These are phyloP conservation scores for Scophthalmus maximus DNA, from an alignment of 2,113 vertebrate genomes.

Conservation along the genomic window DNA sequence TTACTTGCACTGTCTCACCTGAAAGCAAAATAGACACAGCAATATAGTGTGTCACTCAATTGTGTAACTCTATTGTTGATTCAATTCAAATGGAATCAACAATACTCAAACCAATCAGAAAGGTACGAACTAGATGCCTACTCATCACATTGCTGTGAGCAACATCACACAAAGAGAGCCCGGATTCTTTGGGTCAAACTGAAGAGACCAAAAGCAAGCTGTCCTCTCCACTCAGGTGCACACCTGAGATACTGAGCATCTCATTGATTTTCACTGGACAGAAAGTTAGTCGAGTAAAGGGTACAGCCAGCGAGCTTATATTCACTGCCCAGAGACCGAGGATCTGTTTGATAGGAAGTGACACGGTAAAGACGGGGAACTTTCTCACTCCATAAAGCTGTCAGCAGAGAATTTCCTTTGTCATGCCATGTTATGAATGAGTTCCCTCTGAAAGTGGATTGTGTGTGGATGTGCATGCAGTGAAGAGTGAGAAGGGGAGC, in stretches of 20 bases:
- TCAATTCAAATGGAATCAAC: not conserved
- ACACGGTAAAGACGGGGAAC: slow-evolving; percentile 65
- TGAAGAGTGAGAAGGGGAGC: slow-evolving; percentile 11
- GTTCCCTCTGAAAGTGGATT: slow-evolving; percentile 56
- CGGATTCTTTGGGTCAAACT: slow-evolving; percentile 1
- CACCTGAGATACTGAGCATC: slow-evolving; percentile 48
- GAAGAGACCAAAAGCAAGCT: slow-evolving; percentile 12
- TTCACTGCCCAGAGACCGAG: slow-evolving; percentile 37
- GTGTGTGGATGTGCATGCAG: slow-evolving; percentile 15
- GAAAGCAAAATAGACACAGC: too few relatives aligned
- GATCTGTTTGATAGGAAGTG: slow-evolving; percentile 69
- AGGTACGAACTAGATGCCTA: not conserved
- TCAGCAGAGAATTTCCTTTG: slow-evolving; percentile 75
- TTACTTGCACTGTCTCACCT: too few relatives aligned
- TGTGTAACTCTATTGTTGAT: too few relatives aligned
- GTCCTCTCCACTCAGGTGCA: slow-evolving; percentile 28
- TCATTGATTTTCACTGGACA: slow-evolving; percentile 60
- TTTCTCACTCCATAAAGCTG: slow-evolving; percentile 78
- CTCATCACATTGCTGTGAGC: not conserved
- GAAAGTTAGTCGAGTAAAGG: slow-evolving; percentile 41
- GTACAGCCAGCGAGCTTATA: slow-evolving; percentile 32
- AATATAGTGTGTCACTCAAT: too few relatives aligned
- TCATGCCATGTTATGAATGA: slow-evolving; percentile 73
- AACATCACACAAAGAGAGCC: slow-evolving; percentile 1
- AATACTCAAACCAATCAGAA: not conserved